These are phyloP conservation scores for Narcine bancroftii DNA, from an alignment of 2,113 vertebrate genomes.

Conservation along the genomic window DNA sequence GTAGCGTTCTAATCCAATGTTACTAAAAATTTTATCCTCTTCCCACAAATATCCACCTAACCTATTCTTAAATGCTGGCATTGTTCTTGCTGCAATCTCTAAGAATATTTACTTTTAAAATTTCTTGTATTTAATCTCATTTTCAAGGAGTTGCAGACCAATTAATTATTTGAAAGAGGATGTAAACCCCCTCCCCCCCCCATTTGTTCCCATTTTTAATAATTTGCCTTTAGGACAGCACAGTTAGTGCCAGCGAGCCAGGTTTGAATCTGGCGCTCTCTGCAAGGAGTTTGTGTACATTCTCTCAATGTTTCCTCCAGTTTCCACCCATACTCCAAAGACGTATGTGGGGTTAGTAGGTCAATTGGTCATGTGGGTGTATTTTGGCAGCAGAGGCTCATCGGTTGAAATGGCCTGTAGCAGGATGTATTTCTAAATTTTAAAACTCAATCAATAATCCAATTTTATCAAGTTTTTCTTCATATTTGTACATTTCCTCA, in stretches of 20 bases:
- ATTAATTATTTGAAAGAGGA: background rate
- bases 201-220: too few relatives aligned
- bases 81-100: background rate
- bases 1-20: background rate
- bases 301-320: too few relatives aligned
- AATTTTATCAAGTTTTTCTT: background rate
- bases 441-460: background rate
- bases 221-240: too few relatives aligned
- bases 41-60: background rate
- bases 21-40: background rate
- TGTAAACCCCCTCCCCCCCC: background rate
- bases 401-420: too few relatives aligned
- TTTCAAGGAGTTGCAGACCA: background rate
- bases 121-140: background rate
- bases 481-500: background rate
- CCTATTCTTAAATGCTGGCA: background rate
- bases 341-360: too few relatives aligned
- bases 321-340: too few relatives aligned
- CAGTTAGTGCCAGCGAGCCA: too few relatives aligned
- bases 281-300: too few relatives aligned
- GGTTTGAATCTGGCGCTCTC: too few relatives aligned
- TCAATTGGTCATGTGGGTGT: too few relatives aligned
- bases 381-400: too few relatives aligned
- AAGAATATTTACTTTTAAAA: background rate
- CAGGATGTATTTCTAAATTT: too few relatives aligned